Evolutionary conservation across 2,888 invertebrate genomes (phyloP), one percentile per base, ranked within the genome.

Genomic region (Bedellia somnulentella): DNA sequence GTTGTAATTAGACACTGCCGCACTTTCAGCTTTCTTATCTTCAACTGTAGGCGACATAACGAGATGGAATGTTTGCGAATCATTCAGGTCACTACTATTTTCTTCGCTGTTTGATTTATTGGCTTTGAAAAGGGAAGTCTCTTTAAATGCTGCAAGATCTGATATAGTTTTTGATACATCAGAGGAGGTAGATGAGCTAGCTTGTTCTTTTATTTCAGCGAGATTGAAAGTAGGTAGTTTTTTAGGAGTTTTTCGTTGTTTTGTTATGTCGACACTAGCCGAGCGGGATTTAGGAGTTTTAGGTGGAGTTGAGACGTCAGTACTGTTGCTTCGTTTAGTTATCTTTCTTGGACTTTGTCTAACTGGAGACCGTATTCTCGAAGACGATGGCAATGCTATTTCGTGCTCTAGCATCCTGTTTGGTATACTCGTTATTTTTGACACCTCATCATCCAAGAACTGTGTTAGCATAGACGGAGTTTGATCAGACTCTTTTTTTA

Each of bases 51-150:
- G 67, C 2, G 76, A 73, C 15, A 76, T 36, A 13, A 47, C 53
- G 22, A 77, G 42, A 38, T 60, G 67, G 30, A 77, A 54, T 28
- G 55, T 57, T 50, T 77, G 77, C 0, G 76, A 76, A 38, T 77
- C 73, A 31, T 67, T 58, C 4, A 61, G 37, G 30, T 63, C 62
- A 0, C 57, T 54, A 23, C 37, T 45, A 29, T 33, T 49, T 39
- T 70, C 68, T 33, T 61, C 61, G 2, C 36, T n/a, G 6, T 16
- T 30, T 5, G 15, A 15, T 3, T 6, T 15, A 23, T 30, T 5
- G 24, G 23, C 4, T 15, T 11, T 18, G 5, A 18, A 6, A 6
- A 9, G 18, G 5, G 40, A 46, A 35, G 55, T 54, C 50, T 66
- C 60, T 36, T 44, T 45, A 1, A 59, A 46, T 17, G 62, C 57